Conservation (phyloP, 2,797 vertebrate species). For the Syncerus caffer region DNA sequence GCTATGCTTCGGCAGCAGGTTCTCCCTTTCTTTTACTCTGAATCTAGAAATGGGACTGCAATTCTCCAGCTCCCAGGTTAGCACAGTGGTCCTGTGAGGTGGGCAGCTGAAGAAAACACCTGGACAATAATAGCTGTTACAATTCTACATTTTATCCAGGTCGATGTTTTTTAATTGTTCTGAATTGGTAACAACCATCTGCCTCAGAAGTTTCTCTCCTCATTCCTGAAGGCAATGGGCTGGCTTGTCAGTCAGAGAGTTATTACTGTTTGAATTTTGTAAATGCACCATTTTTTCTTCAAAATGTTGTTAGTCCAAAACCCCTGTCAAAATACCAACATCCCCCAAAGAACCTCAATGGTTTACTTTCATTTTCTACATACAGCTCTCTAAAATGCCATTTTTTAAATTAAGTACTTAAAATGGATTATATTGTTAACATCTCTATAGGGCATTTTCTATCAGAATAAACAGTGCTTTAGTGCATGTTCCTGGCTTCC, state of each 20-base stretch:
- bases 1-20: not conserved
- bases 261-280: not conserved
- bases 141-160: not conserved
- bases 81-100: not conserved
- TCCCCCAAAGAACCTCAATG: not conserved
- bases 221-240: not conserved
- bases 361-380: constrained; percentile 34
- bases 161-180: not conserved
- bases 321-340: constrained; percentile 16
- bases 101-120: not conserved
- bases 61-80: not conserved
- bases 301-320: constrained; percentile 20
- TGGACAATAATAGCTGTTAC: not conserved
- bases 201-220: not conserved
- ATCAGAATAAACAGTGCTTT: constrained; percentile 17
- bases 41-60: not conserved
- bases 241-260: not conserved
- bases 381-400: constrained; percentile 44
- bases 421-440: constrained; percentile 47
- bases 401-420: constrained; percentile 59
- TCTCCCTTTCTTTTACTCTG: not conserved
- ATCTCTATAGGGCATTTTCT: constrained; percentile 42
- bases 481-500: not conserved
- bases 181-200: not conserved
- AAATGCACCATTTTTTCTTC: not conserved